Evolutionary conservation across 2,797 vertebrate genomes (phyloP), one percentile per base, ranked within the genome.

Genomic region (Gephyroberyx darwinii): DNA sequence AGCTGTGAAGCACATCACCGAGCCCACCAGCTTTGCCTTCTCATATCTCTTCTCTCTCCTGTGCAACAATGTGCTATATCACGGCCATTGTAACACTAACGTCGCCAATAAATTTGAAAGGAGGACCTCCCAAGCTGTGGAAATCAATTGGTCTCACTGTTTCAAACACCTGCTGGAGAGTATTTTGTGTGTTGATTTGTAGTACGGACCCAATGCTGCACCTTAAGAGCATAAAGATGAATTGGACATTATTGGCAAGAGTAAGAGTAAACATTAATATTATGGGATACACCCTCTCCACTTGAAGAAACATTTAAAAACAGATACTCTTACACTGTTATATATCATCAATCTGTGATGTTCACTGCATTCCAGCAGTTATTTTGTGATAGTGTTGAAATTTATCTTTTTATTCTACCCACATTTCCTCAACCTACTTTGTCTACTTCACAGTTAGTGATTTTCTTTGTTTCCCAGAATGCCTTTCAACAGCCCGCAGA

Each of bases 11-110:
- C 39, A 58, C 79, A 53, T 57, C 56, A 26, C 45, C 1, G 26
- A 79, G 48, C 52, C 48, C 58, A 10, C 52, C 69, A 73, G 83
- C 65, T 75, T 53, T 14, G 2, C 74, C 53, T 56, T 56, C 57
- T 72, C 55, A 14, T 54, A 61, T 48, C 22, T 57, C 55, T 12
- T 5, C 55, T 39, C 33, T 37, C 73, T 66, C 55, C 45, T 0
- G 22, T 62, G 45, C 35, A 66, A 75, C 77, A 73, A 22, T 47
- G 48, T 69, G 53, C 65, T 56, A 39, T 10, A 41, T 41, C 39
- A 41, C 9, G 12, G 39, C 39, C 39, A 13, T 9, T 41, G 39
- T 2, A 41, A 41, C 39, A 10, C 10, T 13, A 41, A 41, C 10
- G 10, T 41, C 39, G 3, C 39, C 39, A 4, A 41, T 41, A 41